A percentile compares a stretch with the other conserved stretches of the same genome.
These are phyloP conservation scores for Acanthosepion pharaonis DNA, from an alignment of 2,888 invertebrate genomes.

Conservation along the genomic window DNA sequence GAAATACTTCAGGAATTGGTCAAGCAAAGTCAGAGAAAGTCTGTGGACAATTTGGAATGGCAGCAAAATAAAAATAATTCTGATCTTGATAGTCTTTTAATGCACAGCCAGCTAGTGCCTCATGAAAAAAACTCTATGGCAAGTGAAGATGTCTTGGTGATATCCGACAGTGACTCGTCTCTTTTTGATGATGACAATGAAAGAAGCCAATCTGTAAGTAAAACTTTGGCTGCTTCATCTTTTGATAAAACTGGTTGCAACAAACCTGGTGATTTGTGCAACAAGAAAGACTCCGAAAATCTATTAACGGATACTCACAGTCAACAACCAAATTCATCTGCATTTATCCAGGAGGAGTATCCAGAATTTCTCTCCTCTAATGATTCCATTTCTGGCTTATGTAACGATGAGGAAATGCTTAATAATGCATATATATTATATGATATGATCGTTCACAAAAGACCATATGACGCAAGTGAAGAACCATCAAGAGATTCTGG, in stretches of 20 bases:
- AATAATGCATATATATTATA: neutral
- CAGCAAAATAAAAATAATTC: neutral
- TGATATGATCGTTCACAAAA: neutral
- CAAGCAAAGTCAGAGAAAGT: neutral
- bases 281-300: neutral
- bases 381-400: neutral
- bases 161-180: neutral
- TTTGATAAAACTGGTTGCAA: neutral
- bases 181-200: neutral
- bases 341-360: neutral
- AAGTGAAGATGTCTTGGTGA: neutral
- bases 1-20: constrained; percentile 37
- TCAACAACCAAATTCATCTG: neutral
- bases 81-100: neutral
- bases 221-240: neutral
- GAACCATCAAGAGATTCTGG: neutral
- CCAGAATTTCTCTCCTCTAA: neutral
- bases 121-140: neutral
- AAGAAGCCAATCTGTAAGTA: neutral
- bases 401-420: neutral
- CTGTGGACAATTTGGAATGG: neutral
- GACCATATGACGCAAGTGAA: neutral
- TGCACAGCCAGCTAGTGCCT: neutral
- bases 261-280: neutral
- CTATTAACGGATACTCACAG: neutral